Base-by-base conservation (phyloP, 2,888 invertebrate species). In the Catocala sponsa region DNA sequence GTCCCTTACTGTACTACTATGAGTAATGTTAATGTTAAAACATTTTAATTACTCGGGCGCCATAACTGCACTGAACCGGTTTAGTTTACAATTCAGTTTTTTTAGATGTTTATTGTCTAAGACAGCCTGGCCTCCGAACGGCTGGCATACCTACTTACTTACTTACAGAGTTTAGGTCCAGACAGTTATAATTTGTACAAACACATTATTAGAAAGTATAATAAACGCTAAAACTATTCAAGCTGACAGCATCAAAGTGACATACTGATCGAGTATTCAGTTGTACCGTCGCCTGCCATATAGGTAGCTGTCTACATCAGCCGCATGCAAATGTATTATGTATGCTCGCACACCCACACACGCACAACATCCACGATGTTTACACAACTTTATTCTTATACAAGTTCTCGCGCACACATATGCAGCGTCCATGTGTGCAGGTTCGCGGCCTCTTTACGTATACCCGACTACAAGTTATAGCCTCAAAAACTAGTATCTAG, bases 251-350 rank as follows among this genome's bases (percentile, higher is more conserved):
- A 66, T 81, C 70, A 72, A 82, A 78, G 79, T 91, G 89, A 90
- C 91, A 90, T 86, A 88, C 86, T 90, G 89, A 87, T 88, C 87
- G 87, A 87, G 82, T 86, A 86, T 88, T 85, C 85, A 79, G 80
- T 74, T 69, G 74, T 71, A 72, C 72, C 73, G 79, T 65, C 79
- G 78, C 66, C 82, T 79, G 82, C 84, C 82, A 82, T 81, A 80
- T 84, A 46, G 15, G 46, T 15, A 80, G 79, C 79, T 83, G 82
- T 82, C 79, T 82, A 88, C 87, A 83, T 76, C 78, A 75, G 78
- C 66, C 74, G 81, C 85, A 88, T 90, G 88, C 83, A 87, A 89
- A 91, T 88, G 81, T 85, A 79, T 81, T 72, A 79, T 78, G 75
- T 79, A 78, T 70, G 72, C 67, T 72, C 78, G 78, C 78, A 74